A percentile compares a stretch with the other conserved stretches of the same genome.
These are phyloP conservation scores for Montipora cactus DNA, from an alignment of 64 coral and sea anemone species.

Conservation along the genomic window DNA sequence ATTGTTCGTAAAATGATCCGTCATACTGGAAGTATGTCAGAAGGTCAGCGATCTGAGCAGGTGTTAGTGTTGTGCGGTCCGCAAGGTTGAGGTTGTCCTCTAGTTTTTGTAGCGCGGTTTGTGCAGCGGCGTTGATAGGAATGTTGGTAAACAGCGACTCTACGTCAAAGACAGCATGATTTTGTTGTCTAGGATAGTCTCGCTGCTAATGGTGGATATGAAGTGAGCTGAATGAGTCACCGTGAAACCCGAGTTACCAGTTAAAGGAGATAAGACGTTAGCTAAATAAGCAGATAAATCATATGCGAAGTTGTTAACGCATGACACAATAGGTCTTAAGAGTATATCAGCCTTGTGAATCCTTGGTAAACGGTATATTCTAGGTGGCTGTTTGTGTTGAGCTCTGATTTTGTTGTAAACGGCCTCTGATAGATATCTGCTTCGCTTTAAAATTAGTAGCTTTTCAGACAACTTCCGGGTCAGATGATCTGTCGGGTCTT, in stretches of 20 bases:
- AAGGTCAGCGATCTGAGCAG: too few species aligned
- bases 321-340: constrained; percentile 65
- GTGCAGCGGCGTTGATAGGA: constrained; percentile 1
- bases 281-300: constrained; percentile 30
- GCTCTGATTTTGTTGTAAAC: too few species aligned
- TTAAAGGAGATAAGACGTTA: constrained; percentile 2
- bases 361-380: neutral
- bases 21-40: too few species aligned
- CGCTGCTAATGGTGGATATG: neutral
- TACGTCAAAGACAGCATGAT: constrained; percentile 51
- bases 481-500: constrained; percentile 52
- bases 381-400: too few species aligned
- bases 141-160: constrained; percentile 48
- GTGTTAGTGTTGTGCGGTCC: too few species aligned
- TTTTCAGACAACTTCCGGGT: constrained; percentile 30
- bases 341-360: constrained; percentile 55
- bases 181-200: constrained; percentile 25
- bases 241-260: neutral
- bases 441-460: neutral
- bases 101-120: too few species aligned
- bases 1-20: too few species aligned
- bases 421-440: too few species aligned
- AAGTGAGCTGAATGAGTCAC: neutral
- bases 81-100: too few species aligned
- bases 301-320: constrained; percentile 41